These are phyloP conservation scores for Cydia amplana DNA, from an alignment of 1,140 invertebrate species.

Conservation along the genomic window DNA sequence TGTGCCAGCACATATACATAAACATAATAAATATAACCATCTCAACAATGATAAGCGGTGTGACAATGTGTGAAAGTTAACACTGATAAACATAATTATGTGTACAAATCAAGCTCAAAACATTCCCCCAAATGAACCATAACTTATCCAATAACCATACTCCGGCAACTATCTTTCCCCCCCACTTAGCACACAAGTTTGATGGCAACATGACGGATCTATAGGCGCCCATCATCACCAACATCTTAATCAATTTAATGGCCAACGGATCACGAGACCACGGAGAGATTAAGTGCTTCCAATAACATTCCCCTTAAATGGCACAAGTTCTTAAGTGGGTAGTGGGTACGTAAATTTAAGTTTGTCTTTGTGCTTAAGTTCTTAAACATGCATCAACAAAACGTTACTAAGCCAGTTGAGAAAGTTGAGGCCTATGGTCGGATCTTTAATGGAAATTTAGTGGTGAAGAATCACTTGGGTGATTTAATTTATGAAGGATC, in stretches of 20 bases:
- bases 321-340: constrained; percentile 26
- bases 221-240: not conserved
- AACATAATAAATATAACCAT: too few relatives aligned
- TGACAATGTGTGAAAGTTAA: too few relatives aligned
- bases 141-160: not conserved
- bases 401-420: constrained; percentile 10
- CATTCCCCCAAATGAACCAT: not conserved
- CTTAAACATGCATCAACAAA: constrained; percentile 27
- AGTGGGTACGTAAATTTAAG: constrained; percentile 26
- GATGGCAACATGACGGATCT: not conserved
- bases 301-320: constrained; percentile 22
- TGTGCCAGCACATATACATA: too few relatives aligned
- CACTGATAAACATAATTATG: too few relatives aligned
- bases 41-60: too few relatives aligned
- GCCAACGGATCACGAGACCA: constrained; percentile 27
- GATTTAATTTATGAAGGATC: not conserved
- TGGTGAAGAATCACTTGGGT: not conserved
- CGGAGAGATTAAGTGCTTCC: constrained; percentile 20
- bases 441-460: not conserved
- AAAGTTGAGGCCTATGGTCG: not conserved
- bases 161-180: not conserved
- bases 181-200: not conserved
- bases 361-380: constrained; percentile 26
- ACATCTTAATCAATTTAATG: constrained; percentile 32
- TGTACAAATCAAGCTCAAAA: not conserved